phyloP scores from a whole-genome alignment of 2,888 invertebrate genomes.

The Cheilosia vernalis region DNA sequence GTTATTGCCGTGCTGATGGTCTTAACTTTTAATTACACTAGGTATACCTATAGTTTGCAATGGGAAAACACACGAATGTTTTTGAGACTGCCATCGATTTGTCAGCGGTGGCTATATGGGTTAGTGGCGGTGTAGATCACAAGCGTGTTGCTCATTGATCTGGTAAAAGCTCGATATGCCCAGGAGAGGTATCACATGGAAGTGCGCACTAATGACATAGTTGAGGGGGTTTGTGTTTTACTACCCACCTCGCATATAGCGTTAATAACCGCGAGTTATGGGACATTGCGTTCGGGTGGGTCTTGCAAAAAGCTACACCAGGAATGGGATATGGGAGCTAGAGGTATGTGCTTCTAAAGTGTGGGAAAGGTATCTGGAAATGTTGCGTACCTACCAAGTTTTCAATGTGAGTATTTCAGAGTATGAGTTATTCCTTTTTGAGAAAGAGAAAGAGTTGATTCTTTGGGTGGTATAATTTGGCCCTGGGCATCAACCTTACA shows the following conservation, averaged over 20 bases:
- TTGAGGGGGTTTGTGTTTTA: background rate
- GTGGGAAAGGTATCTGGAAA: too few species aligned
- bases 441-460: too few species aligned
- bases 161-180: conserved; percentile 1
- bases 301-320: background rate
- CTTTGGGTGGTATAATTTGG: too few species aligned
- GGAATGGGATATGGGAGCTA: background rate
- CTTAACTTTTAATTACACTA: conserved; percentile 49
- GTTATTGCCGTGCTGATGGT: background rate
- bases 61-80: conserved; percentile 39
- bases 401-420: too few species aligned
- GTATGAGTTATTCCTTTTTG: too few species aligned
- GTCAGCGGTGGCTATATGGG: background rate
- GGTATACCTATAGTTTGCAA: background rate
- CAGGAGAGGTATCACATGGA: conserved; percentile 36
- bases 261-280: conserved; percentile 36
- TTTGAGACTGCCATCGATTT: conserved; percentile 38
- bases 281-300: conserved; percentile 23
- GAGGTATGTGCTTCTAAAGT: too few species aligned
- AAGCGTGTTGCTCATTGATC: conserved; percentile 17
- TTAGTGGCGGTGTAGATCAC: conserved; percentile 40
- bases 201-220: conserved; percentile 47
- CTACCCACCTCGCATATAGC: background rate
- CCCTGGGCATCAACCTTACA: too few species aligned
- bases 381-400: too few species aligned